Evolutionary conservation across 2,113 vertebrate genomes (phyloP).

Genomic region (Leucosticte australis): DNA sequence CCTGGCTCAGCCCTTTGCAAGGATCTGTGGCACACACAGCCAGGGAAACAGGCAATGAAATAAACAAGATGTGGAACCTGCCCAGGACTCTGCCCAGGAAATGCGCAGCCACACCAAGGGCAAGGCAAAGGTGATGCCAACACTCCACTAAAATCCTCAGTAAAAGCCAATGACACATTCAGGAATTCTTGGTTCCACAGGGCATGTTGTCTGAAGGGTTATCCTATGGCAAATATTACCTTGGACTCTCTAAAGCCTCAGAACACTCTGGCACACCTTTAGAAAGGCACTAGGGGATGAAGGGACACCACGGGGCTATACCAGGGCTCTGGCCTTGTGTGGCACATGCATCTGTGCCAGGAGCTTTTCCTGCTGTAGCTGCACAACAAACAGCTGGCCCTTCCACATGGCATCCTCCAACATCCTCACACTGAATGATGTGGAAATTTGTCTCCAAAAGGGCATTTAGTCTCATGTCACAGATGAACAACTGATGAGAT

Average conservation of each 20-base stretch:
- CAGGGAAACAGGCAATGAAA: background rate
- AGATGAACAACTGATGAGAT: background rate
- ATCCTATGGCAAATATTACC: background rate
- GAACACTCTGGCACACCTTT: background rate
- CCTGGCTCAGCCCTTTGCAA: background rate
- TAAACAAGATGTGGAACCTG: background rate
- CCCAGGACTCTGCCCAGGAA: background rate
- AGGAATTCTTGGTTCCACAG: background rate
- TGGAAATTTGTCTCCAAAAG: background rate
- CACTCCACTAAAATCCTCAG: background rate
- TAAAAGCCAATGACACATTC: background rate
- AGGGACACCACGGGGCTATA: rapidly evolving
- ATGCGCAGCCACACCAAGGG: background rate
- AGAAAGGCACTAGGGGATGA: background rate
- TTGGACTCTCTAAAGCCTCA: background rate
- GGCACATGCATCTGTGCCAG: background rate
- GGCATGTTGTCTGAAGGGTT: rapidly evolving
- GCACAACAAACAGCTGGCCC: background rate
- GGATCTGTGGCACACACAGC: background rate
- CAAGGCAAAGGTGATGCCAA: background rate
- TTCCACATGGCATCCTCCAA: background rate
- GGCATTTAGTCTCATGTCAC: background rate
- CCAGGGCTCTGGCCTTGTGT: background rate
- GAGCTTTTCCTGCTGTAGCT: background rate
- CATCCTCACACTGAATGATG: rapidly evolving